Evolutionary conservation across 2,888 invertebrate species (phyloP).

Genomic region (Tigriopus californicus): DNA sequence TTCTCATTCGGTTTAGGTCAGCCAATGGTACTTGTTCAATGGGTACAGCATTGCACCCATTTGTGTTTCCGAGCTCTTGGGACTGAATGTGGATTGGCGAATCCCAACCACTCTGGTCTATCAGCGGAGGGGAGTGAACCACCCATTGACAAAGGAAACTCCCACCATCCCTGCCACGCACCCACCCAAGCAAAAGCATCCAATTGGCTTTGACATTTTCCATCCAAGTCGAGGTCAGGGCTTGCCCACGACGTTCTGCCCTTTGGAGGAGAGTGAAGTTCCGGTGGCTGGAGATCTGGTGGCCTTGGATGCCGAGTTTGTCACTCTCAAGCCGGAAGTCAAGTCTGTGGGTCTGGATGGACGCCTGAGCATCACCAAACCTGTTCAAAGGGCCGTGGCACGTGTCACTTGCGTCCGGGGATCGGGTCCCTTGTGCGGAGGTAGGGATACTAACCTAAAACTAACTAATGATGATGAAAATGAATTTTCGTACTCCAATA

Average conservation of each 20-base stretch:
- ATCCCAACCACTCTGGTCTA: constrained; percentile 33
- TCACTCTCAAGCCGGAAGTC: constrained; percentile 70
- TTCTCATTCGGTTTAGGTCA: background rate
- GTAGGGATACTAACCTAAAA: no score
- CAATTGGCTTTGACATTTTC: constrained; percentile 42
- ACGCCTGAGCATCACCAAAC: constrained; percentile 65
- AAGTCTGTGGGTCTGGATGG: constrained; percentile 68
- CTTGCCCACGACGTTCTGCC: constrained; percentile 43
- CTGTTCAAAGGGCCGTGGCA: constrained; percentile 63
- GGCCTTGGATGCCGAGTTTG: constrained; percentile 79
- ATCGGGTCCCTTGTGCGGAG: constrained; percentile 51
- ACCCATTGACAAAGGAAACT: no score
- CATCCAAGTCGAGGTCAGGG: constrained; percentile 33
- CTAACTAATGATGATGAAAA: no score
- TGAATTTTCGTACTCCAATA: no score
- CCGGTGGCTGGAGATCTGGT: constrained; percentile 50
- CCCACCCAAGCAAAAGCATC: constrained; percentile 39
- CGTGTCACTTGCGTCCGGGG: constrained; percentile 68
- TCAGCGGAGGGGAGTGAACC: background rate
- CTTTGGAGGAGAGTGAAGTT: constrained; percentile 42
- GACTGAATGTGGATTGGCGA: constrained; percentile 85
- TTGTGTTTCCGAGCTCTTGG: constrained; percentile 60
- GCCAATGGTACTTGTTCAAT: constrained; percentile 72
- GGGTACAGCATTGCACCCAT: constrained; percentile 54
- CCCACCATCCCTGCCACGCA: constrained; percentile 23